Conservation (phyloP, 2,888 invertebrate genomes). For the Synergus laeviventris region DNA sequence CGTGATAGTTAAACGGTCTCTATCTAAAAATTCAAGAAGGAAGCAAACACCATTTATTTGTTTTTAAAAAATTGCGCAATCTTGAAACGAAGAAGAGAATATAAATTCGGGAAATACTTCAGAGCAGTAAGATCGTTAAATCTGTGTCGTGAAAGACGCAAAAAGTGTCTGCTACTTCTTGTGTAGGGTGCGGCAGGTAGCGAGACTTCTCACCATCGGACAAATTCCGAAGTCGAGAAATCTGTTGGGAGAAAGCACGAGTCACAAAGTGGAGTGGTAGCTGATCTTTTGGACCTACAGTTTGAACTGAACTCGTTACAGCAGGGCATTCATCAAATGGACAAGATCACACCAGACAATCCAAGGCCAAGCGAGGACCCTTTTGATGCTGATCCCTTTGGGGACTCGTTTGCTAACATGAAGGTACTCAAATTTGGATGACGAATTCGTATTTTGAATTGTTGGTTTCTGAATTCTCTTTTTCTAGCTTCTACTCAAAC, state of each 20-base stretch:
- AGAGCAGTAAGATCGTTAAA: slow-evolving; percentile 10
- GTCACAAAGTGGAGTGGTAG: slow-evolving; percentile 81
- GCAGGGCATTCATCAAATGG: slow-evolving; percentile 92
- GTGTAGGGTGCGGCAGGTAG: slow-evolving; percentile 72
- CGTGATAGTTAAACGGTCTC: slow-evolving; percentile 35
- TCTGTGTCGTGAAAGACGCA: slow-evolving; percentile 48
- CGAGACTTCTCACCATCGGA: slow-evolving; percentile 69
- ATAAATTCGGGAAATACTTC: slow-evolving; percentile 18
- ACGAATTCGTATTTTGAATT: neutral
- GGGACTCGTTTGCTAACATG: slow-evolving; percentile 84
- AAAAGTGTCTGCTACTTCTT: slow-evolving; percentile 56
- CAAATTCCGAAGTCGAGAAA: slow-evolving; percentile 68
- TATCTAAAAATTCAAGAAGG: slow-evolving; percentile 28
- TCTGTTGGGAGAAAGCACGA: slow-evolving; percentile 68
- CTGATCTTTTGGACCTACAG: slow-evolving; percentile 91
- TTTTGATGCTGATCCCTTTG: slow-evolving; percentile 82
- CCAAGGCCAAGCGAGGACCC: slow-evolving; percentile 79
- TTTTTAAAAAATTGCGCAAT: neutral
- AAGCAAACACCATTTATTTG: slow-evolving; percentile 35
- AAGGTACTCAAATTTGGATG: slow-evolving; percentile 61
- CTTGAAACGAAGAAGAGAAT: neutral
- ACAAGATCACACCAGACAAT: slow-evolving; percentile 87
- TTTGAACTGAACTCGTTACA: slow-evolving; percentile 91
- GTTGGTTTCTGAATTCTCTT: slow-evolving; percentile 34
- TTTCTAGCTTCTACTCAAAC: slow-evolving; percentile 18